Percentiles rank a stretch among this genome's conserved stretches.
Conservation (phyloP, 2,797 vertebrate genomes). For the Tympanoctomys barrerae region DNA sequence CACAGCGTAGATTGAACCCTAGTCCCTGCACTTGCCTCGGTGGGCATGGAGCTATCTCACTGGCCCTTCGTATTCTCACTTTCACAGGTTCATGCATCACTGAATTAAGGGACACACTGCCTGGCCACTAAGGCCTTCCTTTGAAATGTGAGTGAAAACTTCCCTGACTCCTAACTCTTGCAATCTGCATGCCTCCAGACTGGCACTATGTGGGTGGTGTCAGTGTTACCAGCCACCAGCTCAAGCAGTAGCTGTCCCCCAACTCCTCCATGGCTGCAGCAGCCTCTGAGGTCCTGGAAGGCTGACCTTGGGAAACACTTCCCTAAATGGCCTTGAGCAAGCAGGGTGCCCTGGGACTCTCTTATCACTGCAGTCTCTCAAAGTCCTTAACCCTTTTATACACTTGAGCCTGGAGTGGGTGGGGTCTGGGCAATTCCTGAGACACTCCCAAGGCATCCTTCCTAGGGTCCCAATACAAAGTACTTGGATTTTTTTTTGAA, state of each 20-base stretch:
- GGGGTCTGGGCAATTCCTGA: not conserved
- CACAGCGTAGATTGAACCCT: too few species aligned
- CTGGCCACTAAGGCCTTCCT: not conserved
- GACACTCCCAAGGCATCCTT: not conserved
- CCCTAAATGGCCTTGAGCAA: not conserved
- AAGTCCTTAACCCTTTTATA: not conserved
- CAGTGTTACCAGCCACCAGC: not conserved
- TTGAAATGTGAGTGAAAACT: not conserved
- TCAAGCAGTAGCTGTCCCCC: not conserved
- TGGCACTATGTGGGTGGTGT: not conserved
- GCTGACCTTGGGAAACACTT: not conserved
- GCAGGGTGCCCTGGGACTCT: not conserved
- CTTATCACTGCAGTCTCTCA: not conserved
- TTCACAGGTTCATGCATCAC: not conserved
- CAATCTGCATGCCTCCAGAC: not conserved
- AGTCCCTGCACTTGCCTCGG: too few species aligned
- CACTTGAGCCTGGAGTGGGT: not conserved
- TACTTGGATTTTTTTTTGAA: too few species aligned
- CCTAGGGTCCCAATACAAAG: not conserved
- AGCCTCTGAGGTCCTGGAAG: not conserved
- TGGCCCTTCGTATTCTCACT: not conserved
- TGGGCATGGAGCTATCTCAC: too few species aligned
- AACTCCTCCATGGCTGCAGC: too few species aligned
- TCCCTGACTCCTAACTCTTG: not conserved
- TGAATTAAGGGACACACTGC: not conserved